These are phyloP conservation scores for Drosophila bocki DNA, from an alignment of 1,140 invertebrate genomes.

Conservation along the genomic window DNA sequence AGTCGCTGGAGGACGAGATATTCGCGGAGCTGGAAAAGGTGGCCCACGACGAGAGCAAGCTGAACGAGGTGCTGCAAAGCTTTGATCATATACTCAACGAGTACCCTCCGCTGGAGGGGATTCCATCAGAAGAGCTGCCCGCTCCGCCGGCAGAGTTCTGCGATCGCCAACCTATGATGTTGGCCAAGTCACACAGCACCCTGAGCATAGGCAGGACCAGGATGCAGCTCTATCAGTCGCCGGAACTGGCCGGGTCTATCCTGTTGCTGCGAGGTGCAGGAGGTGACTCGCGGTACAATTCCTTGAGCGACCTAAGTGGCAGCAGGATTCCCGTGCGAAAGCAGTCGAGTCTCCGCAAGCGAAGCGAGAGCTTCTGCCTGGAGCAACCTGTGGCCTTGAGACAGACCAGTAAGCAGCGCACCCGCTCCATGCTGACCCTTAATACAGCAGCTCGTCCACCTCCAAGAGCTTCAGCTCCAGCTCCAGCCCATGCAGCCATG, in stretches of 20 bases:
- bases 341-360: constrained; percentile 64
- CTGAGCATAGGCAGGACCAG: constrained; percentile 54
- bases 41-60: constrained; percentile 86
- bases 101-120: constrained; percentile 70
- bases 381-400: constrained; percentile 18
- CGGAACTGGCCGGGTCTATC: constrained; percentile 61
- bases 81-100: constrained; percentile 87
- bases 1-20: constrained; percentile 83
- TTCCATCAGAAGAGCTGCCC: constrained; percentile 28
- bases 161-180: constrained; percentile 48
- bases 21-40: constrained; percentile 85
- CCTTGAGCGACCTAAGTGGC: constrained; percentile 86
- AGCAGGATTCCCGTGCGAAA: constrained; percentile 85
- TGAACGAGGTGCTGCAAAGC: constrained; percentile 87
- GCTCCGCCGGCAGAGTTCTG: constrained; percentile 59
- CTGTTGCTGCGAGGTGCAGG: constrained; percentile 44
- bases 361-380: constrained; percentile 60
- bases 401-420: constrained; percentile 42
- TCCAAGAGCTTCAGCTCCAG: not conserved
- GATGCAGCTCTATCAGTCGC: constrained; percentile 70
- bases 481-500: not conserved
- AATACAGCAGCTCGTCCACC: constrained; percentile 18
- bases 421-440: constrained; percentile 55
- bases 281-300: constrained; percentile 83
- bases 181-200: constrained; percentile 85